A percentile compares a stretch with the other conserved stretches of the same genome.
These are phyloP conservation scores for Acronicta aceris DNA, from an alignment of 2,888 invertebrate species.

Conservation along the genomic window DNA sequence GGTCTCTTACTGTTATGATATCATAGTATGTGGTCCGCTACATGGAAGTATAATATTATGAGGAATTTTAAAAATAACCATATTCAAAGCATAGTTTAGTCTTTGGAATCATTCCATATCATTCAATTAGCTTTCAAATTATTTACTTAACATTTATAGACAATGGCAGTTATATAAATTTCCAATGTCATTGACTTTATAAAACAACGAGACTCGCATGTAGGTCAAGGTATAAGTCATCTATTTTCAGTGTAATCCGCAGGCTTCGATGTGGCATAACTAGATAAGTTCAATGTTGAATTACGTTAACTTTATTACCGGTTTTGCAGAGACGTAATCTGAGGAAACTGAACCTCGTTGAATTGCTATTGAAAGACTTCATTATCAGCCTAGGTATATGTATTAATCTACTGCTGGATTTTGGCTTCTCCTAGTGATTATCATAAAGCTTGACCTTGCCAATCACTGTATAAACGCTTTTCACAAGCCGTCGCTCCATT, in stretches of 20 bases:
- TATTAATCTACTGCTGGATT: no score
- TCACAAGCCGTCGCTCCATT: no score
- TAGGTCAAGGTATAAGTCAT: constrained; percentile 48
- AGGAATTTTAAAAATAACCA: constrained; percentile 29
- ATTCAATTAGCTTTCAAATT: neutral
- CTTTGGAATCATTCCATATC: neutral
- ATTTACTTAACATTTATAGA: neutral
- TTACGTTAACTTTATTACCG: constrained; percentile 32
- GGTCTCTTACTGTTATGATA: constrained; percentile 36
- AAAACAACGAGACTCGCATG: constrained; percentile 18
- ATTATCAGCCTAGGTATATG: no score
- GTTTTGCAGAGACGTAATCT: constrained; percentile 23
- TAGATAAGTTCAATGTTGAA: constrained; percentile 33
- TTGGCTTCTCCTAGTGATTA: neutral
- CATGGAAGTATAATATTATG: constrained; percentile 10
- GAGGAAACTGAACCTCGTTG: constrained; percentile 24
- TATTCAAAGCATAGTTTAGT: constrained; percentile 1
- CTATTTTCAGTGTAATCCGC: constrained; percentile 55
- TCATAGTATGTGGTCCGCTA: constrained; percentile 14
- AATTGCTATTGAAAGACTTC: constrained; percentile 26
- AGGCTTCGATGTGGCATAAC: constrained; percentile 48
- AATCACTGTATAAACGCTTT: no score
- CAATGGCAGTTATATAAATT: constrained; percentile 13
- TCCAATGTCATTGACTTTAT: constrained; percentile 14
- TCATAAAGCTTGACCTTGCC: neutral